A percentile compares a stretch with the other conserved stretches of the same genome.
phyloP scores from a whole-genome alignment of 2,113 vertebrate genomes.

The Nyctibius bracteatus region DNA sequence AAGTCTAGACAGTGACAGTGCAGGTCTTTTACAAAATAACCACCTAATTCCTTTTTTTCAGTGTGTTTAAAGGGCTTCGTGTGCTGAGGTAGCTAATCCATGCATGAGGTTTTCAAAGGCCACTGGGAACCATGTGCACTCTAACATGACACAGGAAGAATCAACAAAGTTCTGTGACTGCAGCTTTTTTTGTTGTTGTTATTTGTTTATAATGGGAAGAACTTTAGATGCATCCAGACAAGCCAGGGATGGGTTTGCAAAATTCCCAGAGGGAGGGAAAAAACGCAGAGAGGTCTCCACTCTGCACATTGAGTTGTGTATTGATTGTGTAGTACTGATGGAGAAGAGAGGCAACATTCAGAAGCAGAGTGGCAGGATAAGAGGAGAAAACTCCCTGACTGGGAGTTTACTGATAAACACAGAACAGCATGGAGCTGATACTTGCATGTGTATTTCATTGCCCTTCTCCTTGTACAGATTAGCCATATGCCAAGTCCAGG shows the following conservation, averaged over 20 bases:
- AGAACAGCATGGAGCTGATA: not conserved
- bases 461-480: not conserved
- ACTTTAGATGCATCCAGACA: not conserved
- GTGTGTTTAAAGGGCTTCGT: not conserved
- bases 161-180: not conserved
- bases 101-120: not conserved
- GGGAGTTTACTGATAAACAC: not conserved
- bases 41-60: not conserved
- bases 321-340: not conserved
- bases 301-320: not conserved
- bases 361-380: not conserved
- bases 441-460: not conserved
- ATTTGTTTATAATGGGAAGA: not conserved
- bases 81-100: slow-evolving; percentile 7
- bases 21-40: not conserved
- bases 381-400: not conserved
- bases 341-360: not conserved
- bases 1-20: slow-evolving; percentile 29
- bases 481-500: not conserved
- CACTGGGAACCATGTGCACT: not conserved
- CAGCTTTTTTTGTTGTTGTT: slow-evolving; percentile 23
- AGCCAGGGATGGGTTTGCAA: not conserved
- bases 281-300: not conserved
- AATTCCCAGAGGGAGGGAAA: not conserved
- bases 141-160: not conserved